These are phyloP conservation scores for Zeugodacus cucurbitae DNA, from an alignment of 1,140 invertebrate species.

Conservation along the genomic window DNA sequence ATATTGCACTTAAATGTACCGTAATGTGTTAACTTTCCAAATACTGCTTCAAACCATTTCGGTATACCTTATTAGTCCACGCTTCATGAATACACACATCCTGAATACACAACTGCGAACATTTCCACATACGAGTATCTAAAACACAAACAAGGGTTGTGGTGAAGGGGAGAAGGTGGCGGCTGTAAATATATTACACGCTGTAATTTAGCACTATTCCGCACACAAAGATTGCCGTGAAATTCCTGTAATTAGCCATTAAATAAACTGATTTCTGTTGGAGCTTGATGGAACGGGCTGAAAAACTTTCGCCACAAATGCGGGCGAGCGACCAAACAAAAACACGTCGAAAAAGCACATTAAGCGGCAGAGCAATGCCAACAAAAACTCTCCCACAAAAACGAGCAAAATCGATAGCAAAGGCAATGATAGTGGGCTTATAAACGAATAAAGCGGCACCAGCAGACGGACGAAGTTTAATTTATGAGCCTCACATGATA, in stretches of 20 bases:
- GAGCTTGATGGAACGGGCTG: conserved; percentile 19
- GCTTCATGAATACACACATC: too few species aligned
- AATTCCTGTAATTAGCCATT: conserved; percentile 45
- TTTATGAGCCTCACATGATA: conserved; percentile 40
- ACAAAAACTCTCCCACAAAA: neutral
- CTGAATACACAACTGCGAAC: too few species aligned
- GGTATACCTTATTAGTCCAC: too few species aligned
- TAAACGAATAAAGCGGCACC: neutral
- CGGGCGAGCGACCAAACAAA: neutral
- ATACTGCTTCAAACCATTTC: too few species aligned
- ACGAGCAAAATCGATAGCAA: neutral
- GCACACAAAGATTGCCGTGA: neutral
- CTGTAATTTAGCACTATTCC: conserved; percentile 19
- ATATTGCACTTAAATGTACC: too few species aligned
- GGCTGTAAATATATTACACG: neutral
- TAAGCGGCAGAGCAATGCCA: neutral
- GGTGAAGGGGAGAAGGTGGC: too few species aligned
- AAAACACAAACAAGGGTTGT: too few species aligned
- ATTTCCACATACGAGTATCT: too few species aligned
- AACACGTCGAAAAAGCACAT: neutral
- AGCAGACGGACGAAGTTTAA: conserved; percentile 24
- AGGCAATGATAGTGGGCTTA: neutral
- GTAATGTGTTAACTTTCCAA: too few species aligned
- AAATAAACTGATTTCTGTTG: conserved; percentile 43
- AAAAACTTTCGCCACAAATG: neutral